These are phyloP conservation scores for Nasonia oneida DNA, from an alignment of 2,888 invertebrate genomes.

Conservation along the genomic window DNA sequence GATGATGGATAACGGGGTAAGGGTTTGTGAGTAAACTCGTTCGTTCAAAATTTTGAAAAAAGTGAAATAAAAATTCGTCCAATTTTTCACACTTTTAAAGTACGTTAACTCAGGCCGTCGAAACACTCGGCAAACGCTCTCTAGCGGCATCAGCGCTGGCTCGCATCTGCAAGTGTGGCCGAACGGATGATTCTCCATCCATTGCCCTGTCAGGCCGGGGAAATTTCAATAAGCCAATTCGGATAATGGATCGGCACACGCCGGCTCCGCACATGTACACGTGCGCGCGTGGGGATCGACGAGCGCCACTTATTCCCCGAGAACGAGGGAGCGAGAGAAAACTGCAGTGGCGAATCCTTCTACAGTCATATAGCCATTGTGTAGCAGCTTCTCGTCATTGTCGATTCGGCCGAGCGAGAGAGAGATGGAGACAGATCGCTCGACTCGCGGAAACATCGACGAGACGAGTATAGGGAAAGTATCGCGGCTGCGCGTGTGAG, in stretches of 20 bases:
- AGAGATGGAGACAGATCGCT: constrained; percentile 57
- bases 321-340: constrained; percentile 26
- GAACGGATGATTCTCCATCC: constrained; percentile 77
- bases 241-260: constrained; percentile 77
- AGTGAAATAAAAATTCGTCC: too few relatives aligned
- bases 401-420: constrained; percentile 51
- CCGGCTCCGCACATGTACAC: constrained; percentile 60
- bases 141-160: constrained; percentile 45
- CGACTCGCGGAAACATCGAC: constrained; percentile 49
- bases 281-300: constrained; percentile 62
- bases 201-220: constrained; percentile 73
- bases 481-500: neutral
- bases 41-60: neutral
- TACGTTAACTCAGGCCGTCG: neutral
- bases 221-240: constrained; percentile 79
- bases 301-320: constrained; percentile 54
- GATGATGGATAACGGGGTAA: neutral
- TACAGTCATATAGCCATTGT: constrained; percentile 32
- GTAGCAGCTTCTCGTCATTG: constrained; percentile 44
- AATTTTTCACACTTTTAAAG: neutral
- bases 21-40: neutral
- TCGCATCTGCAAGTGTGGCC: constrained; percentile 73
- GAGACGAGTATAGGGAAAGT: constrained; percentile 19
- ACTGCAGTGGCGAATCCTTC: constrained; percentile 41
- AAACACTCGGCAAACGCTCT: neutral